phyloP scores from a whole-genome alignment of 1,140 invertebrate species.

The Scaptomyza graminum region DNA sequence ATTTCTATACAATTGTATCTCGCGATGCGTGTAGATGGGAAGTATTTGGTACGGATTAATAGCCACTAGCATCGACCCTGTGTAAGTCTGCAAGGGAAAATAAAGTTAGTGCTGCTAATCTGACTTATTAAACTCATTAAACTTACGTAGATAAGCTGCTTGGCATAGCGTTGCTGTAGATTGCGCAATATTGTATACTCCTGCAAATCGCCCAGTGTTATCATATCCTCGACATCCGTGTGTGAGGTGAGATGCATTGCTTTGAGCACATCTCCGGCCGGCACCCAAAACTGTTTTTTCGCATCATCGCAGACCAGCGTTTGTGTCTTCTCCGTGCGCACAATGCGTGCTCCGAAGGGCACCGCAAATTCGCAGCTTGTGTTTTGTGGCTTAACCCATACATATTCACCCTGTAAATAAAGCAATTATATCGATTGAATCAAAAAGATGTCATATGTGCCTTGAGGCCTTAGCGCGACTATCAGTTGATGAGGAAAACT shows the following conservation, averaged over 20 bases:
- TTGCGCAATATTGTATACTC: conserved; percentile 96
- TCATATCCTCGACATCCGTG: conserved; percentile 97
- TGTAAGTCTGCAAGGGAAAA: conserved; percentile 91
- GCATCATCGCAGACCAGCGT: conserved; percentile 92
- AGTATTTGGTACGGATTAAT: conserved; percentile 97
- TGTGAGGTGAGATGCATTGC: conserved; percentile 94
- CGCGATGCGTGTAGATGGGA: conserved; percentile 94
- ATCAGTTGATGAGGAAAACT: background rate
- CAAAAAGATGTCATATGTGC: conserved; percentile 3
- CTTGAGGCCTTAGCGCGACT: background rate
- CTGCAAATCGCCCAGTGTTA: conserved; percentile 94
- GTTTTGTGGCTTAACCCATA: conserved; percentile 91
- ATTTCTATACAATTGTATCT: conserved; percentile 92
- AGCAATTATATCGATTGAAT: background rate
- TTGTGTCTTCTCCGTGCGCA: conserved; percentile 90
- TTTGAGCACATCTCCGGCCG: conserved; percentile 87
- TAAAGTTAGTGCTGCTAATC: background rate
- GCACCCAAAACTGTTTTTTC: conserved; percentile 87
- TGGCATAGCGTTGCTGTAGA: conserved; percentile 94
- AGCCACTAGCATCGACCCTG: conserved; percentile 95
- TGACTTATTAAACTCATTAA: background rate
- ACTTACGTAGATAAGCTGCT: conserved; percentile 95
- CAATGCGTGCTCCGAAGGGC: conserved; percentile 92
- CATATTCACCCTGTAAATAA: conserved; percentile 89
- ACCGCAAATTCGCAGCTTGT: conserved; percentile 90